Percentiles rank a stretch among this genome's conserved stretches.
These are phyloP conservation scores for Tokudaia muenninki DNA, from an alignment of 2,797 vertebrate genomes.

Conservation along the genomic window DNA sequence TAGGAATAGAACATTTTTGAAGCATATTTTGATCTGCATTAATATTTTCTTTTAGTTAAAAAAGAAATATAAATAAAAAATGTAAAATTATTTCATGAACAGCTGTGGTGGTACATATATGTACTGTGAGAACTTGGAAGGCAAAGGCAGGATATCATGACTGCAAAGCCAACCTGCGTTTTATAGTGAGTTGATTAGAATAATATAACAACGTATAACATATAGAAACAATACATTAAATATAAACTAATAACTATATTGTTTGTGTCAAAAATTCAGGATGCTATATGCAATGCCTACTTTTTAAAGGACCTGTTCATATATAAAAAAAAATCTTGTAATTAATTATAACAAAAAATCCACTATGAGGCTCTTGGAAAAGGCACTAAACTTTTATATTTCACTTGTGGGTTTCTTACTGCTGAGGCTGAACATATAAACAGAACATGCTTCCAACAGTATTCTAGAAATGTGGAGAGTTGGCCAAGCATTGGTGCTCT, in stretches of 20 bases:
- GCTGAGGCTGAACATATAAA: background rate
- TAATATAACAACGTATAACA: background rate
- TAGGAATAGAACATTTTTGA: background rate
- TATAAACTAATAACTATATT: background rate
- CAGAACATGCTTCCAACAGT: background rate
- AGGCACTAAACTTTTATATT: background rate
- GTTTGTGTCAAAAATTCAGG: background rate
- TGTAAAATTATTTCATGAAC: background rate
- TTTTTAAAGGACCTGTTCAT: background rate
- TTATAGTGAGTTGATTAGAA: background rate
- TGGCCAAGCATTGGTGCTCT: background rate
- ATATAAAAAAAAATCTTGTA: background rate
- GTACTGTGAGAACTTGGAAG: background rate
- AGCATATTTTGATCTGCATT: background rate
- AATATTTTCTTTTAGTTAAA: background rate
- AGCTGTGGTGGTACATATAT: background rate
- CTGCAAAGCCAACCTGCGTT: background rate
- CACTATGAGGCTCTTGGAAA: background rate
- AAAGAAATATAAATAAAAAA: background rate
- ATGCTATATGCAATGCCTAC: background rate
- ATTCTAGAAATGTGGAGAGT: background rate
- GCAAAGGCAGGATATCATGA: background rate
- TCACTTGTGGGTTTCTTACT: background rate
- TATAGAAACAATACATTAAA: background rate
- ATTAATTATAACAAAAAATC: background rate